These are phyloP conservation scores for Xyrichtys novacula DNA, from an alignment of 2,797 vertebrate species.

Conservation along the genomic window DNA sequence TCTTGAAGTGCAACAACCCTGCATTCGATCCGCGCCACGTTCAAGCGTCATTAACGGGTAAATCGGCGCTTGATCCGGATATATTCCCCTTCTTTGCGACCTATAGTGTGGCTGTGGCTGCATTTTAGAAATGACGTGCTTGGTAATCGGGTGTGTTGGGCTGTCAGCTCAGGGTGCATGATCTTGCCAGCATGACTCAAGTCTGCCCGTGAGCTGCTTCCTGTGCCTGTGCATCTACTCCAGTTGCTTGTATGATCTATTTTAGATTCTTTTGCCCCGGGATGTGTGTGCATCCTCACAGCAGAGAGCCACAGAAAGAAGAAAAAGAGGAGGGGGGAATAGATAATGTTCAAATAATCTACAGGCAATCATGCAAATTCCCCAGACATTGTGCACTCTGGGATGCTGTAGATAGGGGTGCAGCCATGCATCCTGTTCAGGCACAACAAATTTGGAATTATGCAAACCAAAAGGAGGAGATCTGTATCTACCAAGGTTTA, in stretches of 20 bases:
- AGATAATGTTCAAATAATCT: constrained; percentile 84
- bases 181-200: constrained; percentile 88
- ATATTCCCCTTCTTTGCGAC: constrained; percentile 42
- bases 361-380: constrained; percentile 86
- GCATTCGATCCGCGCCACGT: constrained; percentile 18
- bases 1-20: constrained; percentile 31
- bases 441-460: constrained; percentile 77
- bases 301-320: constrained; percentile 76
- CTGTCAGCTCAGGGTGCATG: constrained; percentile 83
- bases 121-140: constrained; percentile 78
- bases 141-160: constrained; percentile 80
- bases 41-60: constrained; percentile 23
- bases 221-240: constrained; percentile 82
- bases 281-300: constrained; percentile 82
- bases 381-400: constrained; percentile 61
- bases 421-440: constrained; percentile 60
- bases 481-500: constrained; percentile 51
- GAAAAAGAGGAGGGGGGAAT: constrained; percentile 50
- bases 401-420: constrained; percentile 63
- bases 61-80: constrained; percentile 18
- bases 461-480: constrained; percentile 69
- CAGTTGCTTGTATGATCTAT: constrained; percentile 84
- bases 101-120: constrained; percentile 59
- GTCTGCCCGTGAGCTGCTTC: constrained; percentile 84
- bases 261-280: constrained; percentile 84